These are phyloP conservation scores for Helarctos malayanus DNA, from an alignment of 2,797 vertebrate genomes.

Conservation along the genomic window DNA sequence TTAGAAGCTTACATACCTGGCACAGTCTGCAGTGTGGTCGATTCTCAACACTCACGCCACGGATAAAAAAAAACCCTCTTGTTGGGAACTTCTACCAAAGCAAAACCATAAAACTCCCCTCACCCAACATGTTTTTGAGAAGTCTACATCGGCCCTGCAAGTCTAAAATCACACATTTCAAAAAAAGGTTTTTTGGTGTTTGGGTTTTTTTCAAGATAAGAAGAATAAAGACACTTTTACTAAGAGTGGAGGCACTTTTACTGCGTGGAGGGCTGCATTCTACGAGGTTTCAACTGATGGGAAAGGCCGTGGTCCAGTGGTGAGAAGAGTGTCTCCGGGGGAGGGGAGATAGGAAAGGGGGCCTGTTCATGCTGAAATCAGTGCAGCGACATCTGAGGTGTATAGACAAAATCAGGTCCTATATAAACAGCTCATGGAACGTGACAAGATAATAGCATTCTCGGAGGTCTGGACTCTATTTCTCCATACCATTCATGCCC, in stretches of 20 bases:
- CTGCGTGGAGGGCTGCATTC: background rate
- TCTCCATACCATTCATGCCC: background rate
- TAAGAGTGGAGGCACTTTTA: background rate
- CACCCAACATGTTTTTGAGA: background rate
- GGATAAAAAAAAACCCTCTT: background rate
- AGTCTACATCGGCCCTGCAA: background rate
- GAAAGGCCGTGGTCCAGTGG: background rate
- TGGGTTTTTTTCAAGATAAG: background rate
- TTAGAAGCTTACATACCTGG: background rate
- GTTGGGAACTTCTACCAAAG: constrained; percentile 40
- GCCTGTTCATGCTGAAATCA: constrained; percentile 2
- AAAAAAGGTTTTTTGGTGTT: background rate
- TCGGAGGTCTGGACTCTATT: background rate
- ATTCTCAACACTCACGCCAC: constrained; percentile 13
- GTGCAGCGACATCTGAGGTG: background rate
- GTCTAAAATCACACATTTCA: constrained; percentile 17
- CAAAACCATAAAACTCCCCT: background rate
- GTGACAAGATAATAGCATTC: constrained; percentile 25
- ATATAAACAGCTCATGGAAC: background rate
- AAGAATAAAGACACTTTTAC: background rate
- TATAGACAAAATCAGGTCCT: constrained; percentile 19
- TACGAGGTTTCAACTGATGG: background rate
- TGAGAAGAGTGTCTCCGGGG: background rate
- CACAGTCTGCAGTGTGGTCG: background rate
- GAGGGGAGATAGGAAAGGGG: background rate